phyloP scores from a whole-genome alignment of 2,797 vertebrate species.

The Gambelia wislizenii region DNA sequence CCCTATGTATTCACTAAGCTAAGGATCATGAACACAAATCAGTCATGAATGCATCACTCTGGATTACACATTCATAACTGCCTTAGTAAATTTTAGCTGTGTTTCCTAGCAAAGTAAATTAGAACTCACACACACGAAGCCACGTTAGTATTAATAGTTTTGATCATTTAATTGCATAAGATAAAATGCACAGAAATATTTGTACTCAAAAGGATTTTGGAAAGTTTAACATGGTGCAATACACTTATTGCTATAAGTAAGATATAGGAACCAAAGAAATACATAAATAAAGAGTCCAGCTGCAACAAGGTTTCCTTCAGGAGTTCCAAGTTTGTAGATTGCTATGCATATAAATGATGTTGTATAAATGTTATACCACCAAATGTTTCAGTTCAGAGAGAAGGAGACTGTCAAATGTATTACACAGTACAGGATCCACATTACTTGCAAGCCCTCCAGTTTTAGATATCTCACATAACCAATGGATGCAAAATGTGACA shows the following conservation, averaged over 20 bases:
- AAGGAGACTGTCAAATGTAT: neutral
- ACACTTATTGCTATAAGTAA: no score
- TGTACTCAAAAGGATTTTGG: constrained; percentile 71
- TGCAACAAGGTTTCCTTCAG: neutral
- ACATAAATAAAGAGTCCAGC: constrained; percentile 68
- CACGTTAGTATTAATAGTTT: constrained; percentile 72
- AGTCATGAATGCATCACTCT: no score
- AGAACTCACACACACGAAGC: constrained; percentile 65
- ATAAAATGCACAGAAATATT: constrained; percentile 64
- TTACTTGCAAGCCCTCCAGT: neutral
- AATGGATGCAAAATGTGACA: no score
- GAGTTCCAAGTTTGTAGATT: neutral
- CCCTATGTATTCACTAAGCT: no score
- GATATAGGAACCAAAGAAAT: constrained; percentile 63
- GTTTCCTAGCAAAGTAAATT: constrained; percentile 65
- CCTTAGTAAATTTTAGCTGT: constrained; percentile 3
- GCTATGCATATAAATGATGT: neutral
- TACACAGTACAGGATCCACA: neutral
- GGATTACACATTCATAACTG: no score
- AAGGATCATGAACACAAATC: no score
- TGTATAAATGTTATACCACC: neutral
- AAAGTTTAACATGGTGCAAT: constrained; percentile 15
- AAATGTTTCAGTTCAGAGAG: neutral
- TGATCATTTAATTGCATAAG: constrained; percentile 77
- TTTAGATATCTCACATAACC: neutral